These are phyloP conservation scores for Rhopalosiphum maidis DNA, from an alignment of 1,140 invertebrate species.

Conservation along the genomic window DNA sequence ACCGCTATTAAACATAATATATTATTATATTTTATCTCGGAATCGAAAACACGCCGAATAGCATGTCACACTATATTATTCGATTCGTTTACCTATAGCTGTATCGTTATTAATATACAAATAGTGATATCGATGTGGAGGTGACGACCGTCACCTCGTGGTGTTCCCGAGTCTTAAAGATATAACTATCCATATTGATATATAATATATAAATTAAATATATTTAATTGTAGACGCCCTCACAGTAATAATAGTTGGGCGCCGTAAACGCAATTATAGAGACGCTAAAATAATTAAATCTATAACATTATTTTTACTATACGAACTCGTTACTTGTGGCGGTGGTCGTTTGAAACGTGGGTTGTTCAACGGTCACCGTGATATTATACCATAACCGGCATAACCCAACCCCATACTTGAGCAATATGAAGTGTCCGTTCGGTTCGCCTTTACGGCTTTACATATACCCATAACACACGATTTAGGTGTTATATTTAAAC, in stretches of 20 bases:
- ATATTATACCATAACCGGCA: too few species aligned
- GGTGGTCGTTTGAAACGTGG: not conserved
- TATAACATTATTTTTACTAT: not conserved
- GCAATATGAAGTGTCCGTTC: too few species aligned
- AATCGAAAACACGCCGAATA: not conserved
- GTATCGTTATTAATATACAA: not conserved
- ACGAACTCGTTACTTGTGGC: not conserved
- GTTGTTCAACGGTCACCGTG: not conserved
- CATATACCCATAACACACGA: not conserved
- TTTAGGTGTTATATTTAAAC: not conserved
- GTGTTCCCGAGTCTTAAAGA: not conserved
- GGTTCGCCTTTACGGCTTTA: not conserved
- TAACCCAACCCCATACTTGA: not conserved
- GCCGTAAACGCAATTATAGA: not conserved
- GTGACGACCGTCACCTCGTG: not conserved
- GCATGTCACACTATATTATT: not conserved
- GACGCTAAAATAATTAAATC: not conserved
- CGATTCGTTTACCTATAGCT: not conserved
- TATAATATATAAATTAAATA: too few species aligned
- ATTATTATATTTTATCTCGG: conserved; percentile 3
- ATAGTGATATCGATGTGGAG: not conserved
- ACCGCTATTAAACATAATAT: conserved; percentile 16
- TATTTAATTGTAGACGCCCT: too few species aligned
- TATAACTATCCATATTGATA: not conserved
- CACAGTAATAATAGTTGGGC: not conserved